Evolutionary conservation across 2,797 vertebrate species (phyloP), one percentile per base, ranked within the genome.

Genomic region (Tamandua tetradactyla): DNA sequence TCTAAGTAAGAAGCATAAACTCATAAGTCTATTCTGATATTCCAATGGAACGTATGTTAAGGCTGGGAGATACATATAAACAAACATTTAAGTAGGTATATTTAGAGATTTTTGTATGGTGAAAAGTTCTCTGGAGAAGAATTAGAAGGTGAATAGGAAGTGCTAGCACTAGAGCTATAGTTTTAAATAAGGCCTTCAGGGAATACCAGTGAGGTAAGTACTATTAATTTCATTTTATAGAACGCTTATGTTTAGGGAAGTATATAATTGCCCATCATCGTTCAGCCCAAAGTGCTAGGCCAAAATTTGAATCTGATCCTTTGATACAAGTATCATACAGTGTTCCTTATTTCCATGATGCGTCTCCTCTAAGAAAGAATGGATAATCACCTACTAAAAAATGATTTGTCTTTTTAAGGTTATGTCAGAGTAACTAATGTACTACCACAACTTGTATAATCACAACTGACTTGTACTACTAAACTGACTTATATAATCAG

Each of bases 151-250:
- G 5, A 40, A 44, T 47, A 27, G 22, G 27, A 25, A 82, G 23
- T 27, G 22, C 22, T 66, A 40, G 84, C 3, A 37, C 3, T 71
- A 57, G 9, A n/a, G 12, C 14, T 90, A 75, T n/a, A 14, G 8
- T 87, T 57, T 87, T 87, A 68, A 75, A 84, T 27, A 86, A 71
- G 30, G 5, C 75, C n/a, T 52, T 75, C 15, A 79, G 57, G n/a
- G 69, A 92, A 89, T 75, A 59, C 4, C 40, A 92, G 1, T 83
- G 11, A 62, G 1, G 5, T 87, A 35, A 93, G n/a, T 35, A 84
- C 30, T 68, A 83, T 74, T 59, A 69, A 42, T 94, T 95, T 72
- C 18, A 80, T 71, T 84, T 94, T 62, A 64, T 44, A 62, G 15
- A 62, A 78, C 18, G 18, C 52, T 55, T 55, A 55, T 55, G 6